phyloP scores from a whole-genome alignment of 2,888 invertebrate genomes.

The Plagodis dolabraria region DNA sequence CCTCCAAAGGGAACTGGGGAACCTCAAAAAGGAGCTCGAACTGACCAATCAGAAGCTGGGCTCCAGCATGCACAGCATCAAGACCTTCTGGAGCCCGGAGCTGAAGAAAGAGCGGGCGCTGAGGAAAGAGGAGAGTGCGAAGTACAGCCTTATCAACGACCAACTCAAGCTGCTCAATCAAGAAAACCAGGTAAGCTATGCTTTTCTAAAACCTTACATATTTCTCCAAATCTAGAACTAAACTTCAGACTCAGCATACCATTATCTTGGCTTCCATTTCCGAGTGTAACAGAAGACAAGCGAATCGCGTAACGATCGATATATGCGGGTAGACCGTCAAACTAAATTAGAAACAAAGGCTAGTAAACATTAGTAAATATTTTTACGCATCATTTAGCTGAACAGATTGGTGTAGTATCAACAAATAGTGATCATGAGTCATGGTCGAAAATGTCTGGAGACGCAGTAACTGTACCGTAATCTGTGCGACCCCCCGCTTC shows the following conservation, averaged over 20 bases:
- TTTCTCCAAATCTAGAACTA: background rate
- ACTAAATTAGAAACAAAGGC: slow-evolving; percentile 1
- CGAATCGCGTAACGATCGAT: slow-evolving; percentile 18
- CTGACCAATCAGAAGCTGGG: slow-evolving; percentile 98
- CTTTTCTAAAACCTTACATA: background rate
- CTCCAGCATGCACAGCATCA: slow-evolving; percentile 99
- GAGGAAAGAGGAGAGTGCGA: slow-evolving; percentile 98
- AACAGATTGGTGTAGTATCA: slow-evolving; percentile 14
- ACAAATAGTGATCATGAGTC: slow-evolving; percentile 28
- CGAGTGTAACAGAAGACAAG: background rate
- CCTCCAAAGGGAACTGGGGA: slow-evolving; percentile 94
- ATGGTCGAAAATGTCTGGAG: slow-evolving; percentile 28
- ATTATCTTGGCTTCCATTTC: background rate
- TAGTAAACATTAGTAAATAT: slow-evolving; percentile 14
- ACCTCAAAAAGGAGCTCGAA: slow-evolving; percentile 96
- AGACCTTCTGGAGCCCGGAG: slow-evolving; percentile 99
- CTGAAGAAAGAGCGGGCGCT: slow-evolving; percentile 98
- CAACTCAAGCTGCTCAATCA: slow-evolving; percentile 97
- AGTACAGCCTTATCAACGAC: slow-evolving; percentile 98
- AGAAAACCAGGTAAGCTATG: slow-evolving; percentile 94
- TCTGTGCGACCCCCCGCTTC: slow-evolving; percentile 23
- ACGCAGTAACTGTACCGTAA: background rate
- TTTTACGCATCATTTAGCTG: slow-evolving; percentile 11
- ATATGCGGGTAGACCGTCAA: slow-evolving; percentile 16
- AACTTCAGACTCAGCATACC: background rate